Evolutionary conservation across 2,888 invertebrate species (phyloP).

Genomic region (Orchesella flavescens): DNA sequence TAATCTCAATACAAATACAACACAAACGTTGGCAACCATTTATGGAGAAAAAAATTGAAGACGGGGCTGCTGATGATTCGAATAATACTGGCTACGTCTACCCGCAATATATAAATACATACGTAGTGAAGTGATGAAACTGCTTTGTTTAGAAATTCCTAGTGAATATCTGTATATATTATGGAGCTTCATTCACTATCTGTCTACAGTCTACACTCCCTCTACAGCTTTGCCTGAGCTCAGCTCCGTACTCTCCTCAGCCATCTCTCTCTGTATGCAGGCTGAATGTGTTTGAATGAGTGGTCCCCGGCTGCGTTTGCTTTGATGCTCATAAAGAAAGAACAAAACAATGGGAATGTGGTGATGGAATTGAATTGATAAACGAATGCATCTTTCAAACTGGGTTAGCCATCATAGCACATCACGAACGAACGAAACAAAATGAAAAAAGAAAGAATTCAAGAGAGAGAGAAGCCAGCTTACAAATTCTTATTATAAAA

Average conservation of each 20-base stretch:
- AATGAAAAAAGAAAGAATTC: slow-evolving; percentile 30
- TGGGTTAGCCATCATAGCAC: slow-evolving; percentile 52
- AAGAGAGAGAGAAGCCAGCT: slow-evolving; percentile 23
- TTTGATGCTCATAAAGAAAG: slow-evolving; percentile 45
- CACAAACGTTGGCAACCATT: slow-evolving; percentile 26
- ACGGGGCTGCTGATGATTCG: slow-evolving; percentile 2
- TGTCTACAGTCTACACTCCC: not conserved
- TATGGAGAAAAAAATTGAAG: slow-evolving; percentile 22
- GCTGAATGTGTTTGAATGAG: not conserved
- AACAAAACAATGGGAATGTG: slow-evolving; percentile 46
- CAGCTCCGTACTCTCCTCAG: not conserved
- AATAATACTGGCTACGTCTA: slow-evolving; percentile 6
- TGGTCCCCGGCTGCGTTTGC: slow-evolving; percentile 39
- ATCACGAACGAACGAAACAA: slow-evolving; percentile 40
- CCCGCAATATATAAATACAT: not conserved
- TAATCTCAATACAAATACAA: too few relatives aligned
- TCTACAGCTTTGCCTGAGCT: not conserved
- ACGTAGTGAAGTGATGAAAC: too few relatives aligned
- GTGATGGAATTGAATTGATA: slow-evolving; percentile 50
- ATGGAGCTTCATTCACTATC: slow-evolving; percentile 26
- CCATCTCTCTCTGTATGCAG: not conserved
- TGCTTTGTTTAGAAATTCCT: slow-evolving; percentile 20
- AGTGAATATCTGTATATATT: not conserved
- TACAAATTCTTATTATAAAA: slow-evolving; percentile 31
- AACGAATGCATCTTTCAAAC: slow-evolving; percentile 56